Evolutionary conservation across 2,113 vertebrate genomes (phyloP), one percentile per base, ranked within the genome.

Genomic region (Cettia cetti): DNA sequence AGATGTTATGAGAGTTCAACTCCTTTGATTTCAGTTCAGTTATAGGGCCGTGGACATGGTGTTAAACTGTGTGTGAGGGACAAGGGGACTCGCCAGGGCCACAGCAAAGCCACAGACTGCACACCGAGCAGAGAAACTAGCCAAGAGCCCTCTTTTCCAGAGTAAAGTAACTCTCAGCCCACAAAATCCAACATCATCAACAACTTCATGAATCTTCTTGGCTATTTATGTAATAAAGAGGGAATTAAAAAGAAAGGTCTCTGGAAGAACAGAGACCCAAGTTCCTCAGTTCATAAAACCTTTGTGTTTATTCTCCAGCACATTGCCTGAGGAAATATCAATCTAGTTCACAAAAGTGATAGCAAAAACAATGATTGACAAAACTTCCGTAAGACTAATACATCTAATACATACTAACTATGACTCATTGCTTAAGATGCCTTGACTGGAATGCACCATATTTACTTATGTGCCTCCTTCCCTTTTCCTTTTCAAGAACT

Each of bases 71-170:
- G 6, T 49, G 8, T 53, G 28, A 89, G 30, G 23, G 28, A 56
- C 89, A 59, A 81, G 5, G 35, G 15, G 27, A 52, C 47, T 56
- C 0, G 0, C 42, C 69, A 75, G 24, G 33, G 50, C n/a, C 71
- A 78, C 15, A 18, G 30, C 26, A 76, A 79, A 75, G 40, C 33
- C 61, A 42, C 2, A 42, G 49, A 40, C 49, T 69, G 24, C 23
- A 60, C 56, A 44, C 10, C 0, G 0, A 65, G 57, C 5, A 5
- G 22, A 79, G 45, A 42, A 72, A 24, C 33, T 17, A 52, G 50
- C 12, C 75, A 76, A 61, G 7, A 61, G 12, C 31, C 42, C 26
- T 76, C 33, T 65, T 47, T 59, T 31, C 27, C 50, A 72, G 18
- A 24, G 31, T 11, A 75, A 69, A 49, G 40, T n/a, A 82, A 33